Evolutionary conservation across 1,140 invertebrate species (phyloP), one percentile per base, ranked within the genome.

Genomic region (Belonocnema kinseyi): DNA sequence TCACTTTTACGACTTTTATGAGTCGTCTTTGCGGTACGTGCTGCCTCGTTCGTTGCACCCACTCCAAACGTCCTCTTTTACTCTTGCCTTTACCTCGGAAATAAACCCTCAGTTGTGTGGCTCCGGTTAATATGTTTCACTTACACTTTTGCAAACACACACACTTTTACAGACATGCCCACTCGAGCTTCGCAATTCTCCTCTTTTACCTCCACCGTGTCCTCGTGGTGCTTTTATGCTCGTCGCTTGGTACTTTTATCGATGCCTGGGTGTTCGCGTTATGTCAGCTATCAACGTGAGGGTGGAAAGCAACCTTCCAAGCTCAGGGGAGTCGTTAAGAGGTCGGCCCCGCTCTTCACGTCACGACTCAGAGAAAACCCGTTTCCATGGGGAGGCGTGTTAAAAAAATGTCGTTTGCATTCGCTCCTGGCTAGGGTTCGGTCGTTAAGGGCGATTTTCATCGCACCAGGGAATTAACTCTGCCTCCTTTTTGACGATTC

Each of bases 1-100:
- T 87, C 83, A 85, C 82, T 80, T 85, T 82, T 83, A 84, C 78
- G 82, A 85, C 86, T 87, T 88, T 88, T 87, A 86, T 72, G 86
- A 88, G 77, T 72, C 73, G 73, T 82, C 77, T 77, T 81, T 83
- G 82, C 78, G 78, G 76, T 73, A 51, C 75, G 74, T 75, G 58
- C 71, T 71, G 72, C 70, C 77, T 76, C 26, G 61, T 66, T 66
- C 61, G 61, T 66, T 66, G 46, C 61, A 33, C 50, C 33, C 50
- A 56, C 61, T 58, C 14, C 10, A 14, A 52, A 16, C 10, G 54
- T 8, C 13, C 17, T 52, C 19, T 74, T 51, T 58, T 75, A 77
- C 52, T 40, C 78, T 73, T 78, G 33, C 52, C 66, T 17, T 51
- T n/a, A 72, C 26, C 33, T 66, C 33, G 26, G 26, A 66, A 66